Evolutionary conservation across 2,113 vertebrate genomes (phyloP), one percentile per base, ranked within the genome.

Genomic region (Leptosomus discolor): DNA sequence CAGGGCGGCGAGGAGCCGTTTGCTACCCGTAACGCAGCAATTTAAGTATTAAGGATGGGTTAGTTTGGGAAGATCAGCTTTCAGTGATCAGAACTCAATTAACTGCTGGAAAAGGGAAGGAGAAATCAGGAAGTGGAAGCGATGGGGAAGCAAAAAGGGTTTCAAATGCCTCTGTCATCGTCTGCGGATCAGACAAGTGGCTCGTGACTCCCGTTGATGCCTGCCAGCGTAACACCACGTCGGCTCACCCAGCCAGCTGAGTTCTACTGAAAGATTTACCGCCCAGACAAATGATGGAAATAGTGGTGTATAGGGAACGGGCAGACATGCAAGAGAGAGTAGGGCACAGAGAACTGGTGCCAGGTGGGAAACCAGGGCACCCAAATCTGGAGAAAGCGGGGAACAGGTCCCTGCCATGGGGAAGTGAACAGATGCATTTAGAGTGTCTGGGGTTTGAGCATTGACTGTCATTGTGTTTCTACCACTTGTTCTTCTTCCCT

Each of bases 401-500:
- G 39, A 56, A 37, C 3, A 5, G 37, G 6, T 71, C 29, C 65
- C 32, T 14, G 16, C 29, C 45, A 1, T 3, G 17, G 37, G 16
- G 12, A 12, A 78, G 32, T 10, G 22, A 48, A 53, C 0, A 1
- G 81, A 13, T 36, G 20, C 39, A 4, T 23, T 15, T 34, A 15
- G 26, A 9, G 5, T 29, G 46, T 30, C n/a, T 45, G 36, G 9
- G 11, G 7, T 45, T 57, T n/a, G 29, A 71, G 29, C 17, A 4
- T 0, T 36, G 51, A 5, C 37, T 37, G 8, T 13, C 1, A 1
- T 5, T 5, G 9, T 21, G 2, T 48, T 83, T 26, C 57, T n/a
- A 15, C 5, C 12, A 4, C 7, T 32, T n/a, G 14, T 20, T 76
- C 11, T 30, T 65, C 60, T 43, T 64, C 12, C 51, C 15, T n/a